A percentile compares a stretch with the other conserved stretches of the same genome.
phyloP scores from a whole-genome alignment of 2,797 vertebrate species.

The Aulostomus chinensis region DNA sequence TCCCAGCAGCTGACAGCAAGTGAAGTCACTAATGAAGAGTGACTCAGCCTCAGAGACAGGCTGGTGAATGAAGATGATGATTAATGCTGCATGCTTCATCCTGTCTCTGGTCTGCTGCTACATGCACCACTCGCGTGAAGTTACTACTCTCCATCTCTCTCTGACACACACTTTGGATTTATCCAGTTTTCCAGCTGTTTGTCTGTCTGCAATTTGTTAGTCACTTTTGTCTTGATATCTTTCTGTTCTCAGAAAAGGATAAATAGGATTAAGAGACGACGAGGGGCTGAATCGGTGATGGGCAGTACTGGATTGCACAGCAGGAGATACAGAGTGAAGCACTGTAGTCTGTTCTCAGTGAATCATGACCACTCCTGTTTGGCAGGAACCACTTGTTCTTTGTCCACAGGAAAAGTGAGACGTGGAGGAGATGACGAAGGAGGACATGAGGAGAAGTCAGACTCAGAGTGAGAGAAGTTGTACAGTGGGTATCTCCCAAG shows the following conservation, averaged over 20 bases:
- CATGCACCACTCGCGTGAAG: constrained; percentile 44
- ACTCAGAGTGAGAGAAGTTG: constrained; percentile 13
- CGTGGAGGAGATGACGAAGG: constrained; percentile 47
- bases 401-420: constrained; percentile 30
- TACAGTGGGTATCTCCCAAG: constrained; percentile 13
- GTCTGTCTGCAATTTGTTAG: constrained; percentile 6
- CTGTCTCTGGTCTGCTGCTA: constrained; percentile 42
- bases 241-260: background rate
- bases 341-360: constrained; percentile 35
- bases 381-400: constrained; percentile 48
- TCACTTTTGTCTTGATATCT: constrained; percentile 2
- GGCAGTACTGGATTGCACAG: background rate
- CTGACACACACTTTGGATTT: constrained; percentile 22
- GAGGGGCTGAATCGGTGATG: background rate
- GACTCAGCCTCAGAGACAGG: constrained; percentile 61
- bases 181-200: constrained; percentile 29
- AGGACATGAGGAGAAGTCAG: constrained; percentile 32
- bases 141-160: constrained; percentile 23
- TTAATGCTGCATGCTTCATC: constrained; percentile 54
- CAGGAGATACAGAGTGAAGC: constrained; percentile 16
- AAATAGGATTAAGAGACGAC: background rate
- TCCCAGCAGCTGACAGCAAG: constrained; percentile 53
- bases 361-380: constrained; percentile 51
- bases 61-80: constrained; percentile 60
- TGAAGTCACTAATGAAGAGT: constrained; percentile 60